A percentile compares a stretch with the other conserved stretches of the same genome.
Evolutionary conservation across 1,140 invertebrate genomes (phyloP).

Genomic region (Xylocopa sonorina): DNA sequence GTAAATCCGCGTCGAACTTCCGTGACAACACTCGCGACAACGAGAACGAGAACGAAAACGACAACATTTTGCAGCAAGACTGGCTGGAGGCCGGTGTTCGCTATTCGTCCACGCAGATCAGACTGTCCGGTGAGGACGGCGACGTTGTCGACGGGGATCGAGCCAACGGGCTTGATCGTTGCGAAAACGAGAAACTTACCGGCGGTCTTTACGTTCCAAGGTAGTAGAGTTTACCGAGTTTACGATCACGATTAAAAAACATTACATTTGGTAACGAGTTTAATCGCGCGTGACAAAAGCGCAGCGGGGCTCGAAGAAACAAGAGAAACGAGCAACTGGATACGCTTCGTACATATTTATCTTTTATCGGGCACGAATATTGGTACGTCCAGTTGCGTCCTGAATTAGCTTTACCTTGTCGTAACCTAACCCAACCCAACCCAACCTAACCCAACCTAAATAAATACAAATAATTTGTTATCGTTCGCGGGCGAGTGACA

Average conservation of each 20-base stretch:
- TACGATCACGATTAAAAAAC: too few species aligned
- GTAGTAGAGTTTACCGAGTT: too few species aligned
- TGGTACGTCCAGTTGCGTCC: conserved; percentile 1
- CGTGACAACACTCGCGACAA: conserved; percentile 24
- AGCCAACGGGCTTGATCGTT: conserved; percentile 69
- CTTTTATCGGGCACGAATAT: neutral
- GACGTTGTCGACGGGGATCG: conserved; percentile 54
- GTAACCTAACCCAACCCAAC: too few species aligned
- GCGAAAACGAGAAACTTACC: conserved; percentile 58
- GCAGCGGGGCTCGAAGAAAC: neutral
- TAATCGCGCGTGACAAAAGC: conserved; percentile 23
- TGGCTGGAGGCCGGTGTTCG: conserved; percentile 79
- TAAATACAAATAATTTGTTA: conserved; percentile 8
- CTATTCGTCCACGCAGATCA: conserved; percentile 80
- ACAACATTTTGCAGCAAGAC: conserved; percentile 78
- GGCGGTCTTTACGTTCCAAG: conserved; percentile 78
- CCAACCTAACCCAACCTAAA: too few species aligned
- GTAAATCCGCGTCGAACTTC: conserved; percentile 61
- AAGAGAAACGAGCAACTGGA: neutral
- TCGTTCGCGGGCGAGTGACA: too few species aligned
- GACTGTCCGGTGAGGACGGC: conserved; percentile 69
- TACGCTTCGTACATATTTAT: neutral
- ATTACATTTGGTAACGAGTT: conserved; percentile 20
- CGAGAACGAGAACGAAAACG: conserved; percentile 59
- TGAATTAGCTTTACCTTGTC: conserved; percentile 3